Base-by-base conservation (phyloP, 2,888 invertebrate species). In the Nezara viridula region DNA sequence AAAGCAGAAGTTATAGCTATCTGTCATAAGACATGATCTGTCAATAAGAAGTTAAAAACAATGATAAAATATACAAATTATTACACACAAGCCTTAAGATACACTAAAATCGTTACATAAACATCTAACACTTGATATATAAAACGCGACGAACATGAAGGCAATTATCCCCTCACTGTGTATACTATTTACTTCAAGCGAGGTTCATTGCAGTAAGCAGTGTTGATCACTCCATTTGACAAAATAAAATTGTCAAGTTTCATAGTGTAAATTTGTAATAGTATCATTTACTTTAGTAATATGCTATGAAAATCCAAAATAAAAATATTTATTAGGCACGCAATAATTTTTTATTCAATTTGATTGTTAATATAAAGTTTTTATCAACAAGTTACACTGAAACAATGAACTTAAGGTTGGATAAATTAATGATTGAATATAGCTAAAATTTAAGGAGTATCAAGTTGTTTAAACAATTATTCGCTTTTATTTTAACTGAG, bases 121-220 rank as follows among this genome's bases (percentile, higher is more conserved):
- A 81, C n/a, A 81, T 24, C 44, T 44, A 81, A 81, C 81, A 81
- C 44, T 81, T 81, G 44, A 44, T 4, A 14, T n/a, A 10, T 27
- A 44, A 81, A 44, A 47, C 44, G 16, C 81, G 24, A 81, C 19
- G 44, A 81, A 81, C 81, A 24, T 44, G n/a, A 44, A 81, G n/a
- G n/a, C 81, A 81, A 81, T 81, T 81, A 44, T 47, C 81, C 81
- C 44, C 81, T 81, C 81, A 81, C 81, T 81, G 81, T 44, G 44
- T 81, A 81, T 47, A 44, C 81, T 77, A 77, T 77, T 77, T 77
- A 77, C 77, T 77, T 77, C 77, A 24, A 44, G 37, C 40, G 24
- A 77, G 77, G 37, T 77, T 77, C 77, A 60, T 60, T 60, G 60
- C 60, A 60, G 60, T 60, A 60, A 40, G 24, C 77, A 77, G 77